These are phyloP conservation scores for Drosophila punjabiensis DNA, from an alignment of 1,140 invertebrate genomes.

Conservation along the genomic window DNA sequence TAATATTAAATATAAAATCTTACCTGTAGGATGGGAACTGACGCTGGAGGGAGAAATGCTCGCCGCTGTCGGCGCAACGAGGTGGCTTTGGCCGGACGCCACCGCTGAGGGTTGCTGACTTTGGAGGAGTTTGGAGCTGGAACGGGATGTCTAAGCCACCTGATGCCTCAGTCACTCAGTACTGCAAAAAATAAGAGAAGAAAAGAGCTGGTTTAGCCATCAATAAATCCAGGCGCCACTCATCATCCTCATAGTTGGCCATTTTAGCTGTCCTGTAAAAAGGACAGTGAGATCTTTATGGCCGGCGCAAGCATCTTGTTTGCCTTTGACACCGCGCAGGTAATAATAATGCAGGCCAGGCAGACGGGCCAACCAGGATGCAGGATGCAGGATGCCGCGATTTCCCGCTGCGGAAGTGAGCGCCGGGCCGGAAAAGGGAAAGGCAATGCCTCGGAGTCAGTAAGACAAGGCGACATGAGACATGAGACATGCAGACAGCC, in stretches of 20 bases:
- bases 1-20: not conserved
- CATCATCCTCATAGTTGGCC: conserved; percentile 28
- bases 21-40: conserved; percentile 84
- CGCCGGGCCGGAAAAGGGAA: conserved; percentile 40
- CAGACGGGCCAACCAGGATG: conserved; percentile 42
- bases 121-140: conserved; percentile 26
- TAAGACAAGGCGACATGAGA: conserved; percentile 42
- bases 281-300: conserved; percentile 55
- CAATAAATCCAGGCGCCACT: conserved; percentile 42
- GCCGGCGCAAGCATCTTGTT: conserved; percentile 79
- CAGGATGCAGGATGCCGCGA: conserved; percentile 35
- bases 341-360: conserved; percentile 73
- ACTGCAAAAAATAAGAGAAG: conserved; percentile 15
- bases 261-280: conserved; percentile 32
- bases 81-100: conserved; percentile 85
- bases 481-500: conserved; percentile 59
- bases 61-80: conserved; percentile 85
- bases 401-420: conserved; percentile 69
- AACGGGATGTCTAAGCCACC: conserved; percentile 12
- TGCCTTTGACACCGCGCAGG: conserved; percentile 78
- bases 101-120: conserved; percentile 78
- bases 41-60: conserved; percentile 84
- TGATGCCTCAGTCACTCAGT: conserved; percentile 4
- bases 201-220: conserved; percentile 6
- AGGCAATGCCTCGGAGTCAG: conserved; percentile 28